These are phyloP conservation scores for Oreortyx pictus DNA, from an alignment of 2,797 vertebrate genomes.

Conservation along the genomic window DNA sequence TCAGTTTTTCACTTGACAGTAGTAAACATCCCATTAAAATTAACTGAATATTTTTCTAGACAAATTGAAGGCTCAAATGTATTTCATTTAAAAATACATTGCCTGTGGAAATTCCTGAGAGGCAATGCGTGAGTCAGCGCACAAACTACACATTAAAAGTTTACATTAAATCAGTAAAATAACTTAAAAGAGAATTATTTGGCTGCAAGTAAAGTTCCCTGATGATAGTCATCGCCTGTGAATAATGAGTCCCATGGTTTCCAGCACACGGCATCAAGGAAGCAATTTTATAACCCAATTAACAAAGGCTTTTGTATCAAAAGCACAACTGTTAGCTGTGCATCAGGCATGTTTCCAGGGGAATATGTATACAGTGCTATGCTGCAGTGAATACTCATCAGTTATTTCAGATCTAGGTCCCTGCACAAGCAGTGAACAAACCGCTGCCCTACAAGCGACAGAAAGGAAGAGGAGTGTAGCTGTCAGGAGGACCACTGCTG, in stretches of 20 bases:
- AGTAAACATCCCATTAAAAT: neutral
- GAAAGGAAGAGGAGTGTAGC: neutral
- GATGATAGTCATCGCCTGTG: conserved; percentile 55
- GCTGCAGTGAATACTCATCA: neutral
- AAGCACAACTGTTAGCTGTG: conserved; percentile 40
- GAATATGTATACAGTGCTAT: neutral
- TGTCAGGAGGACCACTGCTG: neutral
- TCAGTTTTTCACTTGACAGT: neutral
- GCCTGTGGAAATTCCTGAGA: conserved; percentile 52
- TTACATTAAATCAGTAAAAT: conserved; percentile 69
- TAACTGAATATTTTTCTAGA: neutral
- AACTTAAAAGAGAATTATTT: conserved; percentile 69
- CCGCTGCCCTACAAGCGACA: neutral
- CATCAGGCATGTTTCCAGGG: conserved; percentile 15
- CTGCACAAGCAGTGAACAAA: neutral
- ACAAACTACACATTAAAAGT: conserved; percentile 36
- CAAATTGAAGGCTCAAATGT: conserved; percentile 10
- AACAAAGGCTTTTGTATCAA: conserved; percentile 69
- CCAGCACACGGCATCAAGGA: conserved; percentile 60
- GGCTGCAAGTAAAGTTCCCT: conserved; percentile 58
- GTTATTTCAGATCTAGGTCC: neutral
- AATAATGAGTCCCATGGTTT: conserved; percentile 61
- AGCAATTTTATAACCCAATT: conserved; percentile 66
- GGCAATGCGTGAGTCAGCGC: conserved; percentile 15
- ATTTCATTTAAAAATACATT: conserved; percentile 19